These are phyloP conservation scores for Aurelia coerulea DNA, from an alignment of 30 jellyfish, hydroid and myxozoan genomes.

Conservation along the genomic window DNA sequence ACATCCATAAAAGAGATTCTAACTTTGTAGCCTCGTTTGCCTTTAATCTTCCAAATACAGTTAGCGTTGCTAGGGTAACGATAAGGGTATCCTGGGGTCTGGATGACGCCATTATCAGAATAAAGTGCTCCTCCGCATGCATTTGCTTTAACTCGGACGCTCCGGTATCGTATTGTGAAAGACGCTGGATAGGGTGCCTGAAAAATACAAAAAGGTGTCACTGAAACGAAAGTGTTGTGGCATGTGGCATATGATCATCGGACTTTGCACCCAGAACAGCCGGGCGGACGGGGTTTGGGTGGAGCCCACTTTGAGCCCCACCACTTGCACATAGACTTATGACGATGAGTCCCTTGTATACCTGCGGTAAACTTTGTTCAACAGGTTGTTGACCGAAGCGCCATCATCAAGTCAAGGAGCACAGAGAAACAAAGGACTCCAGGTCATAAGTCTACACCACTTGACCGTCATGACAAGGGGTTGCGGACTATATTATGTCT, in stretches of 20 bases:
- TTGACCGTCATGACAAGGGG: no score
- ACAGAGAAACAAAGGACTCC: no score
- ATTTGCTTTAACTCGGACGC: conserved; percentile 40
- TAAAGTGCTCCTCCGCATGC: conserved; percentile 57
- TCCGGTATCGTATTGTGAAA: conserved; percentile 73
- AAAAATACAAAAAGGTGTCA: conserved; percentile 5
- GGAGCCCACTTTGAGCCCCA: no score
- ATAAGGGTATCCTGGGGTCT: conserved; percentile 89
- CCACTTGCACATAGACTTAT: no score
- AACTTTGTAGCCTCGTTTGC: conserved; percentile 30
- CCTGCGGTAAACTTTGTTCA: no score
- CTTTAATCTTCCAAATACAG: conserved; percentile 79
- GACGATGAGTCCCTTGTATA: no score
- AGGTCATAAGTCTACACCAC: no score
- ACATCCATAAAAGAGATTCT: conserved; percentile 66
- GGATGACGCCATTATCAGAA: conserved; percentile 51
- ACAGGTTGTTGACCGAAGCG: no score
- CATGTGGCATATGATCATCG: neutral
- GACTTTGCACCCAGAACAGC: neutral
- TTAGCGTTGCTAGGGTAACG: conserved; percentile 75
- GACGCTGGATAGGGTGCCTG: conserved; percentile 71
- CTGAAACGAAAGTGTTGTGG: neutral
- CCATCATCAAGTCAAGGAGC: no score
- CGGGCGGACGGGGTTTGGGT: no score
- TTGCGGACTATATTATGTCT: no score